Conservation (phyloP, 1,140 invertebrate genomes). For the Pygmarrhopalites habei region DNA sequence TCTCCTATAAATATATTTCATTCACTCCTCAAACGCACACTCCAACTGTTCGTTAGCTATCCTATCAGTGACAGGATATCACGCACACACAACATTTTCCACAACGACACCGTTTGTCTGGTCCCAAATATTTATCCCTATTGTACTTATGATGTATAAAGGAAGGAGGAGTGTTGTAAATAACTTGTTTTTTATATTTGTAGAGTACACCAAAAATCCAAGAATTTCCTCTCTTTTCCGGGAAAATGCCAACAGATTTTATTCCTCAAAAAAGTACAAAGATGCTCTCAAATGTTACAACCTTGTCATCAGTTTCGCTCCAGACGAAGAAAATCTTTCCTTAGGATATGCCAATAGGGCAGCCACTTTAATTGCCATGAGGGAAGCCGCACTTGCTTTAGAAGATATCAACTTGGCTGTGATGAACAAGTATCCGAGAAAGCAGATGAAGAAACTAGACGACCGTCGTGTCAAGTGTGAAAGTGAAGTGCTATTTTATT, state of each 20-base stretch:
- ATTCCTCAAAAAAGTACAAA: slow-evolving; percentile 1
- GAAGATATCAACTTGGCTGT: slow-evolving; percentile 19
- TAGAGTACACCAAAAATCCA: background rate
- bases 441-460: slow-evolving; percentile 4
- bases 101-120: background rate
- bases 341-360: slow-evolving; percentile 18
- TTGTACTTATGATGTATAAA: too few species aligned
- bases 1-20: too few species aligned
- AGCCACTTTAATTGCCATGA: slow-evolving; percentile 9
- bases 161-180: too few species aligned
- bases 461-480: background rate
- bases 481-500: too few species aligned
- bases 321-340: background rate
- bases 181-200: slow-evolving; percentile 7
- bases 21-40: too few species aligned
- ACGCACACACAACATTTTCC: too few species aligned
- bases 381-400: slow-evolving; percentile 11
- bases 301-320: slow-evolving; percentile 18
- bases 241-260: slow-evolving; percentile 11
- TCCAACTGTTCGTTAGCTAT: too few species aligned
- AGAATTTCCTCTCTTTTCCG: background rate
- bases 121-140: too few species aligned
- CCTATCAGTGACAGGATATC: too few species aligned
- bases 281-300: slow-evolving; percentile 22
- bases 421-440: slow-evolving; percentile 8